phyloP scores from a whole-genome alignment of 2,797 vertebrate species.

The Morus bassanus region DNA sequence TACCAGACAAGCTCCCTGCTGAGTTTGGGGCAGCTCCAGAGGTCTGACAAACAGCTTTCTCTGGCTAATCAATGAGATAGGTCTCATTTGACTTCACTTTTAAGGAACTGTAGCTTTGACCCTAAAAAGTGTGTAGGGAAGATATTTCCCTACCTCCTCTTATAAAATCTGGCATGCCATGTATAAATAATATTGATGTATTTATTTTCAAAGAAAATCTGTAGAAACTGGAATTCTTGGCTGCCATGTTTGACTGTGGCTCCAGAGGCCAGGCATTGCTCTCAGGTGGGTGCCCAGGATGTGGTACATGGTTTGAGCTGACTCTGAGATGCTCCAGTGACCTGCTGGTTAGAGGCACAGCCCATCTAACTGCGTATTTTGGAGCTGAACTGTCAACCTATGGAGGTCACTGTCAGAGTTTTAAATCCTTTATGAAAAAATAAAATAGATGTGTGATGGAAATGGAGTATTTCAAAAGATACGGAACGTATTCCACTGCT shows the following conservation, averaged over 20 bases:
- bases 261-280: background rate
- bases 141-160: background rate
- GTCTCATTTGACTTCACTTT: no score
- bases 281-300: fast-evolving
- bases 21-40: background rate
- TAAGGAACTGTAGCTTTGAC: background rate
- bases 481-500: background rate
- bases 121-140: background rate
- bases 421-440: background rate
- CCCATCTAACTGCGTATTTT: background rate
- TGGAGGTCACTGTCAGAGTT: background rate
- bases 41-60: background rate
- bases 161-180: background rate
- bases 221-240: background rate
- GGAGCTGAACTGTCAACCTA: background rate
- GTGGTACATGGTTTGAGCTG: background rate
- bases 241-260: background rate
- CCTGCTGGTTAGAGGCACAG: background rate
- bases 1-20: background rate
- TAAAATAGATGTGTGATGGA: background rate
- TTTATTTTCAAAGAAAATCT: background rate
- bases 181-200: background rate
- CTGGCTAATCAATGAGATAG: background rate
- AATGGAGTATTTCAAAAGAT: background rate
- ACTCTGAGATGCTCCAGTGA: background rate